Base-by-base conservation (phyloP, 2,888 invertebrate genomes). In the Apotomis capreana region DNA sequence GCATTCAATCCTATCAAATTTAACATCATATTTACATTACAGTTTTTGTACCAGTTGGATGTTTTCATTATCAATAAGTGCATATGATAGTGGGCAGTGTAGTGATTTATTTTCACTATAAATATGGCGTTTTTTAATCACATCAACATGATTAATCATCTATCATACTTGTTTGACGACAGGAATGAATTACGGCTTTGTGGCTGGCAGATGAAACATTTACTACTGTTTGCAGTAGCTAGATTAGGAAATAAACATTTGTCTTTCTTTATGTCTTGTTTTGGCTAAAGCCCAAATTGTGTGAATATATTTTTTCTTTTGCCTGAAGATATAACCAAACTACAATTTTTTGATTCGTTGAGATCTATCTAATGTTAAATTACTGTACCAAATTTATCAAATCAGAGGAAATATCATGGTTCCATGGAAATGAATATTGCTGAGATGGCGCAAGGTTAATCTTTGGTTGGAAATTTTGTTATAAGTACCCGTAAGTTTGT, bases 141-240 rank as follows among this genome's bases (percentile, higher is more conserved):
- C 1, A 6, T 44, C 26, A 26, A 26, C 26, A 40, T 40, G 40
- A 40, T 49, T 10, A 49, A 49, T 59, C 40, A 46, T 62, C 37
- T 51, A 62, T 62, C 46, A 51, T 52, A 12, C n/a, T 63, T 63
- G 52, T 52, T 63, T 37, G 54, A 54, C 37, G 13, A 44, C 59
- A 13, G 36, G 26, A 9, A 37, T 67, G 67, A 59, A 6, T 68
- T 37, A 58, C 2, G 12, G 26, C 10, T 3, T 49, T 36, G 26
- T 36, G 15, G 5, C 64, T 13, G 9, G 46, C 57, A 46, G 57
- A 57, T 55, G 57, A 63, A 63, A 12, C 51, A 36, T 58, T 69
- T 44, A 63, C 57, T 63, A 51, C 55, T 67, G 70, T 61, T 67
- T 67, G 49, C n/a, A 6, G 40, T 67, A 10, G 13, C 26, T 49